Conservation (phyloP, 2,113 vertebrate species). For the Electrona antarctica region DNA sequence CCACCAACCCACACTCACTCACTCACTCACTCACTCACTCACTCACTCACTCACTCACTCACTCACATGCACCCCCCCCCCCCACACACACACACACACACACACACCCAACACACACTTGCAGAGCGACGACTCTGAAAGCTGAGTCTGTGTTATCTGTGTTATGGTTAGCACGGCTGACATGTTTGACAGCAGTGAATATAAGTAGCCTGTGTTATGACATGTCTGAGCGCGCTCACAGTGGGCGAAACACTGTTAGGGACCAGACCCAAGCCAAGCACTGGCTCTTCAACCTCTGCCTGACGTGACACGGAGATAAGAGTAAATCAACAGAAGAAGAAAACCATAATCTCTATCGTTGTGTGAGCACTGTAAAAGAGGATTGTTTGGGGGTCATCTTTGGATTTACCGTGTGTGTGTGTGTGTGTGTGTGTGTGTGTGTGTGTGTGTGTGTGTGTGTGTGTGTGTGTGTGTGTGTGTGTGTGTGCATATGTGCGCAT, state of each 20-base stretch:
- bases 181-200: slow-evolving; percentile 75
- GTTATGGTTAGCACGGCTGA: slow-evolving; percentile 70
- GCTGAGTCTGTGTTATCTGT: slow-evolving; percentile 72
- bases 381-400: slow-evolving; percentile 56
- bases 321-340: slow-evolving; percentile 61
- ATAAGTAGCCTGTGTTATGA: slow-evolving; percentile 76
- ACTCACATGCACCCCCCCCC: not conserved
- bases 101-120: no score
- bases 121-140: slow-evolving; percentile 59
- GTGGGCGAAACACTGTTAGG: slow-evolving; percentile 57
- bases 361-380: slow-evolving; percentile 52
- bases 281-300: slow-evolving; percentile 41
- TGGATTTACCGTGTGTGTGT: slow-evolving; percentile 41
- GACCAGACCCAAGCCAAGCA: slow-evolving; percentile 20
- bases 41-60: slow-evolving; percentile 10
- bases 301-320: slow-evolving; percentile 68
- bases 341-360: slow-evolving; percentile 57
- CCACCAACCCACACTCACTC: no score
- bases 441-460: not conserved
- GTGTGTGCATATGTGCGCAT: no score
- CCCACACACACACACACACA: slow-evolving; percentile 24
- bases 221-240: slow-evolving; percentile 73
- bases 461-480: not conserved
- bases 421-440: slow-evolving; percentile 10
- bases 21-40: slow-evolving; percentile 26